These are phyloP conservation scores for Aphodius sticticus DNA, from an alignment of 2,888 invertebrate species.

Conservation along the genomic window DNA sequence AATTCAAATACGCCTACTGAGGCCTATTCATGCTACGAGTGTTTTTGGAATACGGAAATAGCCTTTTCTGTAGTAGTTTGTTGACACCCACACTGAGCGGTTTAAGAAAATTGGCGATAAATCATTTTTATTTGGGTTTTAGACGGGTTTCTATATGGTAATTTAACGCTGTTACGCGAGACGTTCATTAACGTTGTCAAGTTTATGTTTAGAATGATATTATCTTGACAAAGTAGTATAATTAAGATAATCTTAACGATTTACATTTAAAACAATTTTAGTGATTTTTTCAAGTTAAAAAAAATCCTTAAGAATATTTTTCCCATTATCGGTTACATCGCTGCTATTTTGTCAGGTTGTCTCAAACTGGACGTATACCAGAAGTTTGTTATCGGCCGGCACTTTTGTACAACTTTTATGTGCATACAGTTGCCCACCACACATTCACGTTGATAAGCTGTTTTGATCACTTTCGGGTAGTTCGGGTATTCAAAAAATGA, in stretches of 20 bases:
- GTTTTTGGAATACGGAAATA: neutral
- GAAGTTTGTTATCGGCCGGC: too few relatives aligned
- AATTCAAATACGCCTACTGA: neutral
- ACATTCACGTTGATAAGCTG: too few relatives aligned
- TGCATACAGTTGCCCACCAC: too few relatives aligned
- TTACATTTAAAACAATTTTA: neutral
- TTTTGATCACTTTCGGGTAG: too few relatives aligned
- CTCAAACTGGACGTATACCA: too few relatives aligned
- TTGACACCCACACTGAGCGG: neutral
- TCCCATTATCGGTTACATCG: too few relatives aligned
- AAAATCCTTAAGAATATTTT: too few relatives aligned
- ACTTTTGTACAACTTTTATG: too few relatives aligned
- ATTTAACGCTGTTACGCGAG: neutral
- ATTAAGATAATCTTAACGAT: neutral
- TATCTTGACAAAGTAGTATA: neutral
- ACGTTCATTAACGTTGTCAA: neutral
- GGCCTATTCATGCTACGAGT: neutral
- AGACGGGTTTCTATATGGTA: neutral
- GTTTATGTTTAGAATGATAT: neutral
- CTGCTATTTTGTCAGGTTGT: too few relatives aligned
- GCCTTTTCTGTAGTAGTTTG: neutral
- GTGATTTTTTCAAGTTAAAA: neutral
- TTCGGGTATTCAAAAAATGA: too few relatives aligned
- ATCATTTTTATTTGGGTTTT: neutral
- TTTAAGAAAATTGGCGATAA: neutral